Evolutionary conservation across 1,140 invertebrate species (phyloP), one percentile per base, ranked within the genome.

Genomic region (Monochamus saltuarius): DNA sequence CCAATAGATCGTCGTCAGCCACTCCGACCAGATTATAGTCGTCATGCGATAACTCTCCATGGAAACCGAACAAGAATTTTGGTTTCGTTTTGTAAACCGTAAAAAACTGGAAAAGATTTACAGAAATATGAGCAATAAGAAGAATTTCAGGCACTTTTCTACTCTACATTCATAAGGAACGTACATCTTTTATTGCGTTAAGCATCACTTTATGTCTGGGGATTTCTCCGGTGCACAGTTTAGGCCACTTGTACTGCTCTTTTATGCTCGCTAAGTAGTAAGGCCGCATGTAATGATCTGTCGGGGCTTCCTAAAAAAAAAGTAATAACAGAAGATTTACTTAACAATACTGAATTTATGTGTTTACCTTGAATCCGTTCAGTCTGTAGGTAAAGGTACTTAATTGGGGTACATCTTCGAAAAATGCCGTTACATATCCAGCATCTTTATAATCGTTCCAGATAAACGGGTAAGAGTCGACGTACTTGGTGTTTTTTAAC

Each of bases 301-400:
- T 93, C 0, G 95, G 95, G 64, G 89, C 85, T 0, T 78, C 68
- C 11, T 74, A 52, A 57, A 64, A 59, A 42, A 37, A 64, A 34
- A 39, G 13, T 14, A 34, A 37, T 56, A 51, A 51, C 57, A 29
- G 39, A 39, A 40, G 14, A 55, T 9, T 22, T 36, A 13, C 38
- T 40, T 40, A 36, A 29, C 10, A 49, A 7, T 7, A 49, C 11
- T 34, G 39, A n/a, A 49, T 49, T 22, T 56, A 22, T 47, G 40
- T 19, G 1, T 2, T 49, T 60, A 73, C 72, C 47, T 85, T 80
- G 75, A 98, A 98, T 0, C 95, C 95, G 60, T 92, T 90, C 71
- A 97, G 84, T 9, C 95, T 83, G 76, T 94, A 94, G 19, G 91
- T 94, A 71, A 97, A 98, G 0, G 91, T 95, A 0, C 94, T 94